Evolutionary conservation across 37 sponge, comb jelly and placozoan genomes (phyloP), one percentile per base, ranked within the genome.

Genomic region (Spongilla lacustris): DNA sequence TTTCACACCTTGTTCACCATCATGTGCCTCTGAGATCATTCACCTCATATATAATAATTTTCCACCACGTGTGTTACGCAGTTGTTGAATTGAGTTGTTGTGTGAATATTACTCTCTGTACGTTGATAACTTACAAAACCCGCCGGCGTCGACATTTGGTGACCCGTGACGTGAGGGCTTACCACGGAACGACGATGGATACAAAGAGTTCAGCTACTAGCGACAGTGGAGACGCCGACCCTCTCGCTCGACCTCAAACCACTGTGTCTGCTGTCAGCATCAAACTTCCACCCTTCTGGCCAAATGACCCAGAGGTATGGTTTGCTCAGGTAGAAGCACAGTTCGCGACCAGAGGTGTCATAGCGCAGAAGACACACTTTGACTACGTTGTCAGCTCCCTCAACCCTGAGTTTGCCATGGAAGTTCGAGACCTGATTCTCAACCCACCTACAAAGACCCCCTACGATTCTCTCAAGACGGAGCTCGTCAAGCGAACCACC

Each of bases 211-310:
- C 58, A 58, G 58, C 58, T 58, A 17, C 58, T 58, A 58, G 58
- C 58, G 19, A 58, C 19, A 17, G 58, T 58, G 58, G 58, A 58
- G 58, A 58, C 58, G 58, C 12, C 58, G 58, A 58, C 58, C 58
- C 58, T 58, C 58, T 58, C 58, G 21, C 58, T 58, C 21, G 19
- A 17, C 19, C 58, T 58, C 58, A 17, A 58, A 58, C 75, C 34
- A 37, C 85, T 46, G 23, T 85, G 69, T 27, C 81, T 31, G 81
- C 90, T 49, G 77, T 85, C 69, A 50, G 58, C 50, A 10, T 90
- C 50, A 90, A 90, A 36, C 83, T 91, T 0, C 91, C 87, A 11
- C 91, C 87, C 35, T 91, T 92, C 79, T 89, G 93, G 93, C 93
- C 93, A 2, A 50, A 83, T 24, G 87, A 86, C 41, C 90, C 84